Percentiles rank a stretch among this genome's conserved stretches.
phyloP scores from a whole-genome alignment of 1,140 invertebrate genomes.

The Nasonia vitripennis region DNA sequence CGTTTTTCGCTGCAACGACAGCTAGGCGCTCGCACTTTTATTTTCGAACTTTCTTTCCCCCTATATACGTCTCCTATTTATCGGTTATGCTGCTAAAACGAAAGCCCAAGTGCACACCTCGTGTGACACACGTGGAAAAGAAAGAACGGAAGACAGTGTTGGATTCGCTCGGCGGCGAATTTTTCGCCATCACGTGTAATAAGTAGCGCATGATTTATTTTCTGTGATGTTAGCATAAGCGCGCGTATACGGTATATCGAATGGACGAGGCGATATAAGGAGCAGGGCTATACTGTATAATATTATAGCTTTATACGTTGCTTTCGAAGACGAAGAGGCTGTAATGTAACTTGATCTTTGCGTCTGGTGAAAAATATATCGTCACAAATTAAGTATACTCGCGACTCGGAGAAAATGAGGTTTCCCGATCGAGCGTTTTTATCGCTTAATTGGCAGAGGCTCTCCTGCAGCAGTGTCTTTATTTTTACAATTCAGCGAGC shows the following conservation, averaged over 20 bases:
- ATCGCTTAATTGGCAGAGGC: conserved; percentile 38
- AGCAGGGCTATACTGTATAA: too few relatives aligned
- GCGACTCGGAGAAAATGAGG: neutral
- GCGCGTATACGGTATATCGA: neutral
- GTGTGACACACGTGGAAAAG: neutral
- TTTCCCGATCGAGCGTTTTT: conserved; percentile 22
- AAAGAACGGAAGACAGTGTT: conserved; percentile 33
- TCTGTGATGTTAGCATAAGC: neutral
- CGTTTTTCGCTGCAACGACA: neutral
- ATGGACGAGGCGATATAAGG: too few relatives aligned
- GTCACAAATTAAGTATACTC: too few relatives aligned
- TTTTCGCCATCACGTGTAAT: neutral
- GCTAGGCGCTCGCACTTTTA: neutral
- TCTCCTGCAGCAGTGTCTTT: neutral
- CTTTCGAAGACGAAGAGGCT: too few relatives aligned
- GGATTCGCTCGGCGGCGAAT: conserved; percentile 5
- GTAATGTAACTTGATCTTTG: too few relatives aligned
- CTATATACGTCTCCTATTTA: conserved; percentile 21
- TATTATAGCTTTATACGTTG: too few relatives aligned
- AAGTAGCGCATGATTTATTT: neutral
- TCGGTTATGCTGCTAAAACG: neutral
- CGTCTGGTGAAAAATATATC: neutral
- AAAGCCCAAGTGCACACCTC: neutral
- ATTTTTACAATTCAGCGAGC: conserved; percentile 33
- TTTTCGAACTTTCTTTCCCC: conserved; percentile 22